Evolutionary conservation across 1,140 invertebrate genomes (phyloP).

Genomic region (Diuraphis noxia): DNA sequence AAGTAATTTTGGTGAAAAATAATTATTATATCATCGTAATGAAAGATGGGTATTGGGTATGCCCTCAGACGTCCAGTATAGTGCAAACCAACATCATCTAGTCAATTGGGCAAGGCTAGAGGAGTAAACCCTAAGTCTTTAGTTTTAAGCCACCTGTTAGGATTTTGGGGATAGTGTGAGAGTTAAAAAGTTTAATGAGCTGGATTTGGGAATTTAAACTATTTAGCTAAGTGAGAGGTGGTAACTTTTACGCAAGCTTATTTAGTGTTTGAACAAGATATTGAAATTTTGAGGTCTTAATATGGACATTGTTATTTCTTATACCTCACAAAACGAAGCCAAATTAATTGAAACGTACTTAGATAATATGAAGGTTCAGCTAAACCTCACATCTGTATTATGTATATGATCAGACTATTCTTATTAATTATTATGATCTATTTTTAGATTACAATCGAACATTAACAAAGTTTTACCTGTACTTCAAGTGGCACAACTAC

Average conservation of each 20-base stretch:
- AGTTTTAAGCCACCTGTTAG: neutral
- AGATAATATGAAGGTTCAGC: neutral
- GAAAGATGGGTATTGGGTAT: too few species aligned
- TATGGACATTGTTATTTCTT: neutral
- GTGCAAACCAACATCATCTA: neutral
- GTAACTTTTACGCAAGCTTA: neutral
- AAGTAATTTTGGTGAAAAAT: neutral
- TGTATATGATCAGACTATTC: neutral
- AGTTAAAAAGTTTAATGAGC: neutral
- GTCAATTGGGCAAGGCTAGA: neutral
- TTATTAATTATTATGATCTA: too few species aligned
- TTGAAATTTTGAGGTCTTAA: neutral
- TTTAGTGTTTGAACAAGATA: too few species aligned
- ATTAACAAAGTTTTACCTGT: slow-evolving; percentile 63
- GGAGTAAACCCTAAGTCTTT: neutral
- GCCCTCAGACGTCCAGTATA: neutral
- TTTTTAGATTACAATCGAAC: neutral
- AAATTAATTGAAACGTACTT: neutral
- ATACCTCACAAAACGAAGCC: neutral
- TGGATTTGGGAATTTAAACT: neutral
- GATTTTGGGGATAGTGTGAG: neutral
- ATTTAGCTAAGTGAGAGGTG: neutral
- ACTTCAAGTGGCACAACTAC: slow-evolving; percentile 73
- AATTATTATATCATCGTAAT: neutral
- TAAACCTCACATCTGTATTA: neutral